Percentiles rank a stretch among this genome's conserved stretches.
These are phyloP conservation scores for Ellobium chinense DNA, from an alignment of 2,888 invertebrate species.

Conservation along the genomic window DNA sequence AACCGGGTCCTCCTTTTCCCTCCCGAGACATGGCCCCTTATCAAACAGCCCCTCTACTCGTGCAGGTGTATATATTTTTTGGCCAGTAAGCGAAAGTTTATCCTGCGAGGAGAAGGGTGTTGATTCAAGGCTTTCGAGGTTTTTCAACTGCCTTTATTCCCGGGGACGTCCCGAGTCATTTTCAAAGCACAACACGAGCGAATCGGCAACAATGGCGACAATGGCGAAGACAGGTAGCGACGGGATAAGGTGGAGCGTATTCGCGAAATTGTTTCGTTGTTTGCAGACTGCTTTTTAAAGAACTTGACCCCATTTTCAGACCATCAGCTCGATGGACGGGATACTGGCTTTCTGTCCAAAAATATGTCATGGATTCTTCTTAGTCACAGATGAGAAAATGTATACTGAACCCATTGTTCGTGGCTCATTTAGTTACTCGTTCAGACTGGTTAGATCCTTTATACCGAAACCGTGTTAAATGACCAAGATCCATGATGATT, in stretches of 20 bases:
- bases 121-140: not conserved
- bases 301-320: not conserved
- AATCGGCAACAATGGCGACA: not conserved
- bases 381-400: too few relatives aligned
- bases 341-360: too few relatives aligned
- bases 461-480: too few relatives aligned
- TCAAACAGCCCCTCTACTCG: not conserved
- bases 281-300: not conserved
- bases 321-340: not conserved
- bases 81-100: not conserved
- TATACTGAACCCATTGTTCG: too few relatives aligned
- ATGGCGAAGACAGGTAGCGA: not conserved
- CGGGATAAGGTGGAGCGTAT: not conserved
- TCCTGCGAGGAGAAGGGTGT: not conserved
- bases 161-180: not conserved
- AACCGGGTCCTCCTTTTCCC: too few relatives aligned
- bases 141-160: not conserved
- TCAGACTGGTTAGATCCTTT: too few relatives aligned
- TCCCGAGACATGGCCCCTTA: too few relatives aligned
- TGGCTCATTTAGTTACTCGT: too few relatives aligned
- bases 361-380: too few relatives aligned
- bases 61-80: not conserved
- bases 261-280: not conserved
- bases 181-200: not conserved
- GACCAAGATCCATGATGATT: too few relatives aligned